Base-by-base conservation (phyloP, 2,888 invertebrate genomes). In the Sesamia inferens region DNA sequence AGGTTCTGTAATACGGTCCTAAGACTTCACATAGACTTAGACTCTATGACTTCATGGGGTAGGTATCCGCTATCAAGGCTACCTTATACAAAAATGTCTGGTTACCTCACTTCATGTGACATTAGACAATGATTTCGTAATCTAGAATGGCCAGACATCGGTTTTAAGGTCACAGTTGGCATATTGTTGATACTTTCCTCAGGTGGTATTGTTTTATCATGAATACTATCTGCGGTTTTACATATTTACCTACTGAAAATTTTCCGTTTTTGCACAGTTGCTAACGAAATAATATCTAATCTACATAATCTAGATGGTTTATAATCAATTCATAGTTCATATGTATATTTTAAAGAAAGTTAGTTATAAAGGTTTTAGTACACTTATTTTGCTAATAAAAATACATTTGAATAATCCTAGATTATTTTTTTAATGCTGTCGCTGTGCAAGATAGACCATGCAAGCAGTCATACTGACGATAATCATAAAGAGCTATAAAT, bases 231-330 rank as follows among this genome's bases (percentile, higher is more conserved):
- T 8, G 7, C 0, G 5, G 19, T 51, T 22, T 39, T 13, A 13
- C 55, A 42, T 51, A 22, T 13, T 44, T 66, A n/a, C n/a, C n/a
- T 39, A 80, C 74, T 64, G 6, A 44, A 31, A 61, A 44, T 78
- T 67, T 78, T 39, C 10, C 44, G 2, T 42, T 64, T 51, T 48
- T 57, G 68, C 57, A 2, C 78, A 54, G 54, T 69, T 47, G 54
- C 31, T 59, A 47, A 42, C 63, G 22, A 39, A 74, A 54, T 57
- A n/a, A 39, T 48, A 19, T 68, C 13, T 75, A 58, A 76, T 71
- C 63, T 59, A 39, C 14, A 5, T 68, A 64, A 79, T 82, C 79
- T 73, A 62, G 76, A 66, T 74, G 76, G 79, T 63, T 67, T 71
- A 70, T 51, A 59, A 68, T 63, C 1, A 57, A 68, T 62, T 22